Evolutionary conservation across 2,797 vertebrate species (phyloP).

Genomic region (Scarus forsteni): DNA sequence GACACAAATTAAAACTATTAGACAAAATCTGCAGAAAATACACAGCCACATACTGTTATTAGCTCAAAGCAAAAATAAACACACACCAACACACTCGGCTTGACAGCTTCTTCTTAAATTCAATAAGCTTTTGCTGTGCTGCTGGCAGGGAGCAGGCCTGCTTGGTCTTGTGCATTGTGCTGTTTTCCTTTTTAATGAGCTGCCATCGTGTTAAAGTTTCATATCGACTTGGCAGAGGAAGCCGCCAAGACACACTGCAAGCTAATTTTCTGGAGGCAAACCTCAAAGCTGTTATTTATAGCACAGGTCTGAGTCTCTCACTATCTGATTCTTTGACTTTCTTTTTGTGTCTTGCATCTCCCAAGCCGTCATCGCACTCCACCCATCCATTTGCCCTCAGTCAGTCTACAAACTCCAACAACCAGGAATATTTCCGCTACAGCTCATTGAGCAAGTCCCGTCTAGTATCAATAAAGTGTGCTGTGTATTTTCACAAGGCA

Average conservation of each 20-base stretch:
- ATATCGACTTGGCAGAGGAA: conserved; percentile 65
- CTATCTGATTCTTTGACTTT: conserved; percentile 51
- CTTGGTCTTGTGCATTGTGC: conserved; percentile 64
- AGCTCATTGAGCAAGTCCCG: conserved; percentile 44
- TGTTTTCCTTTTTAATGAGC: conserved; percentile 79
- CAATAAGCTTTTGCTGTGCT: conserved; percentile 48
- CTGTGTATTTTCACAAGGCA: conserved; percentile 38
- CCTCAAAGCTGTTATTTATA: conserved; percentile 77
- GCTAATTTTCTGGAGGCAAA: conserved; percentile 70
- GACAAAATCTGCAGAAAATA: conserved; percentile 10
- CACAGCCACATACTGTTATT: conserved; percentile 14
- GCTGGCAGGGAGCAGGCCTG: conserved; percentile 47
- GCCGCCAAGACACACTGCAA: conserved; percentile 58
- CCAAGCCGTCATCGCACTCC: conserved; percentile 14
- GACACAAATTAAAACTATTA: conserved; percentile 16
- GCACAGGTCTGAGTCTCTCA: conserved; percentile 33
- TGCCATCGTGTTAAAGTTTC: conserved; percentile 73
- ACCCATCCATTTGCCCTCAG: conserved; percentile 22
- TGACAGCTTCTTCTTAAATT: conserved; percentile 67
- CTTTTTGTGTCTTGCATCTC: conserved; percentile 22
- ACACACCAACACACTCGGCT: conserved; percentile 31
- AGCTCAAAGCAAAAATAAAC: conserved; percentile 42
- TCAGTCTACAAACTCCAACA: conserved; percentile 23
- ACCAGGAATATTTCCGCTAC: conserved; percentile 37
- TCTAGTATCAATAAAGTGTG: conserved; percentile 38